Percentiles rank a stretch among this genome's conserved stretches.
Evolutionary conservation across 2,113 vertebrate genomes (phyloP).

Genomic region (Tinamus guttatus): DNA sequence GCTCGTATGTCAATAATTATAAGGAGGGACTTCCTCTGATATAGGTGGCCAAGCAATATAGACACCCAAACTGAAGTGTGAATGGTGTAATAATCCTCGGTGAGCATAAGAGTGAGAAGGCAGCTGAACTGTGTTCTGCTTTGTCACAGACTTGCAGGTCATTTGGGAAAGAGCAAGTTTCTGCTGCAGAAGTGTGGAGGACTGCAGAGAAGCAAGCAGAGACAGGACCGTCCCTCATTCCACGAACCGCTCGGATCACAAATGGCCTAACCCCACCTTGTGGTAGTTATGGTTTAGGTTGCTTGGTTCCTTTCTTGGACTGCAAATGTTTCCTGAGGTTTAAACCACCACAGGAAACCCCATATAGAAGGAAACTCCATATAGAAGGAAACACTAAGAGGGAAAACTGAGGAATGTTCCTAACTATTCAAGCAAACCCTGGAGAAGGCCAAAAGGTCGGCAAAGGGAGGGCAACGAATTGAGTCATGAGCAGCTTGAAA

Average conservation of each 20-base stretch:
- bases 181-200: rapidly evolving
- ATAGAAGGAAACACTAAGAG: background rate
- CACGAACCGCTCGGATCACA: rapidly evolving
- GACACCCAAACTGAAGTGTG: background rate
- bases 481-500: background rate
- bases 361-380: rapidly evolving
- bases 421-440: rapidly evolving
- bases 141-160: background rate
- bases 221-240: rapidly evolving
- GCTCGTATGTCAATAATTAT: rapidly evolving
- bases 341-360: no score
- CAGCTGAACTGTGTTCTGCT: background rate
- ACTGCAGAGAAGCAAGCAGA: background rate
- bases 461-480: background rate
- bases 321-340: rapidly evolving
- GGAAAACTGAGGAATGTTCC: background rate
- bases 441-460: rapidly evolving
- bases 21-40: background rate
- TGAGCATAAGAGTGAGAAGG: background rate
- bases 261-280: background rate
- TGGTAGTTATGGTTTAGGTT: rapidly evolving
- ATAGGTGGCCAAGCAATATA: rapidly evolving
- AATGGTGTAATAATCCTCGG: rapidly evolving
- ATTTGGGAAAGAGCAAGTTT: background rate
- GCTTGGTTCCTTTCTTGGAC: background rate